A percentile compares a stretch with the other conserved stretches of the same genome.
These are phyloP conservation scores for Homalodisca vitripennis DNA, from an alignment of 1,140 invertebrate genomes.

Conservation along the genomic window DNA sequence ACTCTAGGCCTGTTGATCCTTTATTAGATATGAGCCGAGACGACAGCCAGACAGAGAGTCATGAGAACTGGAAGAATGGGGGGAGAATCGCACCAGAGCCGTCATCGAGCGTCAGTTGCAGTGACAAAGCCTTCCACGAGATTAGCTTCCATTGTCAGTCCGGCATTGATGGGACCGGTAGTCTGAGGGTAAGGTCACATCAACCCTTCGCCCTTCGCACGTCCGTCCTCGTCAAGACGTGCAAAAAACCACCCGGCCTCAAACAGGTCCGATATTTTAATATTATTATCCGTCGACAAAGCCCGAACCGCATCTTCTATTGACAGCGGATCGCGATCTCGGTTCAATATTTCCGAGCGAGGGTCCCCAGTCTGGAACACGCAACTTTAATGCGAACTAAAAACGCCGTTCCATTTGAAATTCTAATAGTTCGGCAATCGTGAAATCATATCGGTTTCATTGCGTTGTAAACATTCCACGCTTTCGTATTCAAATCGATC, in stretches of 20 bases:
- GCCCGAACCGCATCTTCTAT: neutral
- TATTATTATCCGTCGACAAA: conserved; percentile 18
- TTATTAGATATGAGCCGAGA: neutral
- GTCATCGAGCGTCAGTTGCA: no score
- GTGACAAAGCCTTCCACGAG: neutral
- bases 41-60: neutral
- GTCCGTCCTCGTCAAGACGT: no score
- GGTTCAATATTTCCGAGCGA: neutral
- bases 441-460: conserved; percentile 27
- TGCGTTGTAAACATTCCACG: conserved; percentile 13
- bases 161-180: neutral
- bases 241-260: neutral
- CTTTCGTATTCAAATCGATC: conserved; percentile 3
- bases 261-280: conserved; percentile 26
- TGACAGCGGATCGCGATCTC: neutral
- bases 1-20: neutral
- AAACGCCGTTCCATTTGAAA: conserved; percentile 15
- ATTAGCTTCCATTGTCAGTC: neutral
- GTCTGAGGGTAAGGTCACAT: neutral
- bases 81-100: neutral
- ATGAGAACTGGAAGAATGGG: neutral
- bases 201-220: neutral
- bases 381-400: conserved; percentile 21
- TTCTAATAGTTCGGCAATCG: neutral
- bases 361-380: neutral